phyloP scores from a whole-genome alignment of 2,113 vertebrate genomes.

The Antechinus flavipes region DNA sequence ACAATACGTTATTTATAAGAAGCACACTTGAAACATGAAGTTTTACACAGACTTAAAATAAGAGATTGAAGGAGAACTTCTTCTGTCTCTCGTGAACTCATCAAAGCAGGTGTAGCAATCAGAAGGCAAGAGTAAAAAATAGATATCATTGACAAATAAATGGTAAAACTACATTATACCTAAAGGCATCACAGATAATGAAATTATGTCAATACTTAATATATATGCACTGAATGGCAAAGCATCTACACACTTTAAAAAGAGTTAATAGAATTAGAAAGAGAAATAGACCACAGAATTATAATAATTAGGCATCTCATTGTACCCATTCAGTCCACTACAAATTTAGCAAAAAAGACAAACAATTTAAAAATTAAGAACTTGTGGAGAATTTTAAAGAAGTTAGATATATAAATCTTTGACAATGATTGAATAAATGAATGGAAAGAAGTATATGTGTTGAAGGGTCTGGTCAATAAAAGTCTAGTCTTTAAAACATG shows the following conservation, averaged over 20 bases:
- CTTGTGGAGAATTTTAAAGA: background rate
- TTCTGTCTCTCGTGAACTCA: background rate
- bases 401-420: background rate
- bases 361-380: background rate
- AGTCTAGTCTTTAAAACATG: background rate
- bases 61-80: background rate
- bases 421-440: background rate
- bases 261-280: background rate
- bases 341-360: background rate
- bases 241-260: background rate
- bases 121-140: background rate
- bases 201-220: background rate
- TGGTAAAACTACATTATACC: background rate
- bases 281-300: background rate
- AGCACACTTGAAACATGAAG: background rate
- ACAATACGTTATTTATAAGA: background rate
- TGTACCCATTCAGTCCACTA: background rate
- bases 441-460: background rate
- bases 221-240: background rate
- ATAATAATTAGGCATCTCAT: background rate
- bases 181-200: background rate
- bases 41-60: background rate
- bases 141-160: background rate
- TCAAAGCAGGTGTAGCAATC: background rate
- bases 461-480: background rate